Conservation (phyloP, 2,797 vertebrate genomes). For the Sebastes taczanowskii region DNA sequence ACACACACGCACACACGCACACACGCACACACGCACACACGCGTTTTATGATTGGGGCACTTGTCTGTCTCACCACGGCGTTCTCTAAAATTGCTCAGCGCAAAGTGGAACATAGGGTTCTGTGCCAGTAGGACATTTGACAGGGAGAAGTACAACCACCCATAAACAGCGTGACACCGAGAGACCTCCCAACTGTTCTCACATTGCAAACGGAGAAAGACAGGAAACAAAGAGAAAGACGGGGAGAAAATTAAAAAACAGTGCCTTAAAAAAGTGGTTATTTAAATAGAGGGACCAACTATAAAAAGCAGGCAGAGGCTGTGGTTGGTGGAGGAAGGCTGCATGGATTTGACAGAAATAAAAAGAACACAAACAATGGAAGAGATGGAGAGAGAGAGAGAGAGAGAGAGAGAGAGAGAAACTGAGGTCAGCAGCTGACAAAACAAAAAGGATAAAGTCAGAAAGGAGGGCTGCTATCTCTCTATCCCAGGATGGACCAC, state of each 20-base stretch:
- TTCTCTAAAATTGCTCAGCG: slow-evolving; percentile 22
- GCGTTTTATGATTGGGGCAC: background rate
- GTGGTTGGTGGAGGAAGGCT: slow-evolving; percentile 3
- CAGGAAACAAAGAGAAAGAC: slow-evolving; percentile 3
- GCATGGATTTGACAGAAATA: slow-evolving; percentile 35
- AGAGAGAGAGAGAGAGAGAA: slow-evolving; percentile 31
- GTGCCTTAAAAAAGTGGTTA: background rate
- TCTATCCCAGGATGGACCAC: slow-evolving; percentile 71
- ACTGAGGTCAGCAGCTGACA: slow-evolving; percentile 73
- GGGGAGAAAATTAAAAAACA: slow-evolving; percentile 16
- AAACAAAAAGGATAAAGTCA: slow-evolving; percentile 76
- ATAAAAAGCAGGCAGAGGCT: slow-evolving; percentile 19
- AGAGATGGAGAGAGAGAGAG: slow-evolving; percentile 29
- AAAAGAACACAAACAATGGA: slow-evolving; percentile 53
- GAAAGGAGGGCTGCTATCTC: slow-evolving; percentile 67
- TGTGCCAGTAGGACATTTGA: slow-evolving; percentile 38
- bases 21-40: background rate
- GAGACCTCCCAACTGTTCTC: slow-evolving; percentile 9
- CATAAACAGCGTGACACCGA: background rate
- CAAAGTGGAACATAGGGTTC: slow-evolving; percentile 31
- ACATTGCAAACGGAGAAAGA: slow-evolving; percentile 22
- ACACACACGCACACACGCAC: background rate
- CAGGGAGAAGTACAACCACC: slow-evolving; percentile 16
- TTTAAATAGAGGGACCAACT: slow-evolving; percentile 1
- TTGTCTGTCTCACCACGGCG: slow-evolving; percentile 8